phyloP scores from a whole-genome alignment of 2,888 invertebrate genomes.

The Latheticus oryzae region DNA sequence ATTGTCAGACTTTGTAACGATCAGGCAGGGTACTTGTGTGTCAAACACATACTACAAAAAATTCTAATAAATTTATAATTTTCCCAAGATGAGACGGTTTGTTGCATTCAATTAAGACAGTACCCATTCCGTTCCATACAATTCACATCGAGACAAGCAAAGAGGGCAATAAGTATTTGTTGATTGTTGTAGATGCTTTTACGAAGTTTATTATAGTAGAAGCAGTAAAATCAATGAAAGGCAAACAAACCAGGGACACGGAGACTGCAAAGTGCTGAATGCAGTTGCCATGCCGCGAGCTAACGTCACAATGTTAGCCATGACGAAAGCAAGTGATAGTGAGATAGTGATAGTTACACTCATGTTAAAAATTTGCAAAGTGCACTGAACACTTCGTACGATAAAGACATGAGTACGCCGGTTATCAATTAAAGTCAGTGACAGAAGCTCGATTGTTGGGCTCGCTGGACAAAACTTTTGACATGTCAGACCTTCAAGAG shows the following conservation, averaged over 20 bases:
- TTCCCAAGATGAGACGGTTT: slow-evolving; percentile 47
- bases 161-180: slow-evolving; percentile 47
- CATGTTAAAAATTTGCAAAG: slow-evolving; percentile 47
- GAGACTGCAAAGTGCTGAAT: slow-evolving; percentile 41
- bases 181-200: slow-evolving; percentile 51
- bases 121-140: no score
- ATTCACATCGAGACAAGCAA: slow-evolving; percentile 45
- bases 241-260: slow-evolving; percentile 37
- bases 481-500: slow-evolving; percentile 29
- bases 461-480: no score
- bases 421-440: slow-evolving; percentile 29
- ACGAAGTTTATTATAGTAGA: slow-evolving; percentile 52
- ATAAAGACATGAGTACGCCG: no score
- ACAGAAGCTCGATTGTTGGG: slow-evolving; percentile 39
- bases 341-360: slow-evolving; percentile 47
- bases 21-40: slow-evolving; percentile 44
- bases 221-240: slow-evolving; percentile 44
- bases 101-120: slow-evolving; percentile 55
- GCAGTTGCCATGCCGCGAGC: slow-evolving; percentile 39
- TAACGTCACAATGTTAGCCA: slow-evolving; percentile 25
- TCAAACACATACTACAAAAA: no score
- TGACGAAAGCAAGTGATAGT: slow-evolving; percentile 42
- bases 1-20: slow-evolving; percentile 47
- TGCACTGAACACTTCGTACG: no score
- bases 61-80: no score